A percentile compares a stretch with the other conserved stretches of the same genome.
Conservation (phyloP, 2,113 vertebrate genomes). For the Orthonyx spaldingii region DNA sequence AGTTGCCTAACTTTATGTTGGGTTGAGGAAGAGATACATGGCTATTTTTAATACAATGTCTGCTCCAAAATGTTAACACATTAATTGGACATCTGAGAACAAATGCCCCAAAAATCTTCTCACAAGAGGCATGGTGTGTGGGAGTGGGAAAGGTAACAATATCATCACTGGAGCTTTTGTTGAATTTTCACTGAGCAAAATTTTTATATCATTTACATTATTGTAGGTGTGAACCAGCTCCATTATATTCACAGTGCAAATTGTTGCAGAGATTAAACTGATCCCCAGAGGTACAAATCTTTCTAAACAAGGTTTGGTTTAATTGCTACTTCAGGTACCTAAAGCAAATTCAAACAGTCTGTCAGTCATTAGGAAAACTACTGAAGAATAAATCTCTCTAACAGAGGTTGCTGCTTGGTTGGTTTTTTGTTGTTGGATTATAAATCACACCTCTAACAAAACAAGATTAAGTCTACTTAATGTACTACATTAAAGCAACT, state of each 20-base stretch:
- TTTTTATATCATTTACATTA: background rate
- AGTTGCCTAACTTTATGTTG: background rate
- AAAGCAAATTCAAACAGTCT: background rate
- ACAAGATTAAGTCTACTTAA: background rate
- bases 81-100: background rate
- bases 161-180: background rate
- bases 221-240: background rate
- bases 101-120: background rate
- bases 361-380: background rate
- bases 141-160: background rate
- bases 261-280: background rate
- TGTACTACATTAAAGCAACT: background rate
- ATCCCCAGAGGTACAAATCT: background rate
- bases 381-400: background rate
- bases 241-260: background rate
- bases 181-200: background rate
- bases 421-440: background rate
- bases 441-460: background rate
- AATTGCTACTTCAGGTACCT: background rate
- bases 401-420: background rate
- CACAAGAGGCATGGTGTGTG: background rate
- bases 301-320: background rate
- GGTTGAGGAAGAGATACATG: background rate
- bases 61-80: background rate
- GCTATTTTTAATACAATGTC: constrained; percentile 4